Evolutionary conservation across 2,113 vertebrate species (phyloP).

Genomic region (Fulica atra): DNA sequence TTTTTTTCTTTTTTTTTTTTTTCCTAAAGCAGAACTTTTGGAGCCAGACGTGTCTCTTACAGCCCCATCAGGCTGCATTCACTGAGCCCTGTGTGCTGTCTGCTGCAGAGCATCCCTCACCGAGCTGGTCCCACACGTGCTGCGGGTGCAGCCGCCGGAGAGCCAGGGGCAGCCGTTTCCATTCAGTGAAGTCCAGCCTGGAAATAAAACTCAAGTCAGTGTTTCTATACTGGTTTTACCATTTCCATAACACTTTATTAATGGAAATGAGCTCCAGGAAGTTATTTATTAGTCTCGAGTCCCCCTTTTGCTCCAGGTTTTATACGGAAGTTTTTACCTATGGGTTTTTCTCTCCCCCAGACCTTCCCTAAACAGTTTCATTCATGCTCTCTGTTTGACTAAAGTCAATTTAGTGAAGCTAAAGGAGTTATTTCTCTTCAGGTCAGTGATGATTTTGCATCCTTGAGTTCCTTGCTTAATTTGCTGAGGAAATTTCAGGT

Average conservation of each 20-base stretch:
- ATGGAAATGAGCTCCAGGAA: background rate
- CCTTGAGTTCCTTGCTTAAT: constrained; percentile 12
- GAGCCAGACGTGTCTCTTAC: background rate
- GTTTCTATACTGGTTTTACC: background rate
- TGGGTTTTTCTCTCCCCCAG: background rate
- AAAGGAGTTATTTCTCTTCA: background rate
- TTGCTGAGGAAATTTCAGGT: background rate
- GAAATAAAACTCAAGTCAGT: background rate
- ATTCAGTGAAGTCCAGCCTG: background rate
- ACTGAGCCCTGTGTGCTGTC: background rate
- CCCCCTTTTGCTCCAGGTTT: background rate
- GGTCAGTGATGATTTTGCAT: background rate
- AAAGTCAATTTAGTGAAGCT: background rate
- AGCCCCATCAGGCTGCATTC: accelerated
- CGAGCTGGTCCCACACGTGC: accelerated
- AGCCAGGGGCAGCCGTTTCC: background rate
- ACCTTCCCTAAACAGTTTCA: background rate
- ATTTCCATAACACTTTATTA: background rate
- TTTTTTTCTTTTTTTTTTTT: too few relatives aligned
- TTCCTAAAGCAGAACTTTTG: background rate
- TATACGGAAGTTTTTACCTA: background rate
- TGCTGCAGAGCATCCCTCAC: background rate
- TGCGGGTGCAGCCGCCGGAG: accelerated
- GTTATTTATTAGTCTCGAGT: background rate
- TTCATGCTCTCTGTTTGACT: background rate